phyloP scores from a whole-genome alignment of 2,113 vertebrate species.

The Penelope pileata region DNA sequence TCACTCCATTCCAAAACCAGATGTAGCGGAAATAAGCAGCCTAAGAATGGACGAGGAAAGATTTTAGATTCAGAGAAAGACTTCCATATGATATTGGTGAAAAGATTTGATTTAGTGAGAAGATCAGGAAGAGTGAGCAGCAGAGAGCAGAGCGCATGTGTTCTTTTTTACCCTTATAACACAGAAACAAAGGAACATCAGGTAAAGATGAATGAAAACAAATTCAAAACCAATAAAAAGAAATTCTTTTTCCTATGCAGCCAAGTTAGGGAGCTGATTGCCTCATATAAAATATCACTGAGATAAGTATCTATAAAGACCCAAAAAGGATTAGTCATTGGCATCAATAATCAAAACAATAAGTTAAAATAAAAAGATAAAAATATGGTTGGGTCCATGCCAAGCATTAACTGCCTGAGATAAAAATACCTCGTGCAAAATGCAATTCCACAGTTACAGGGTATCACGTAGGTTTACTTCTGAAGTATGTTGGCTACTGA shows the following conservation, averaged over 20 bases:
- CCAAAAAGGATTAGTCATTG: neutral
- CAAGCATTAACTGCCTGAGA: neutral
- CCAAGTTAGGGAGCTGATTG: neutral
- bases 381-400: neutral
- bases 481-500: neutral
- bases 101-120: constrained; percentile 50
- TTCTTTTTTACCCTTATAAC: neutral
- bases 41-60: neutral
- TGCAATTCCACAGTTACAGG: neutral
- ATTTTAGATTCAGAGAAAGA: neutral
- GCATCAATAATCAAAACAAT: neutral
- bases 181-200: constrained; percentile 37
- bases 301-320: neutral
- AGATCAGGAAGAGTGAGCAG: neutral
- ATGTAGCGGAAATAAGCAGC: constrained; percentile 36
- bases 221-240: neutral
- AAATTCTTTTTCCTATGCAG: neutral
- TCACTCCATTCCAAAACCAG: constrained; percentile 47
- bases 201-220: constrained; percentile 45
- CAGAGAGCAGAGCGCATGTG: neutral
- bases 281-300: neutral
- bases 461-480: neutral
- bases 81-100: constrained; percentile 34
- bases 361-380: constrained; percentile 5
- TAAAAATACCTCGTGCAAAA: neutral